These are phyloP conservation scores for Drosophila setosimentum DNA, from an alignment of 2,888 invertebrate genomes.

Conservation along the genomic window DNA sequence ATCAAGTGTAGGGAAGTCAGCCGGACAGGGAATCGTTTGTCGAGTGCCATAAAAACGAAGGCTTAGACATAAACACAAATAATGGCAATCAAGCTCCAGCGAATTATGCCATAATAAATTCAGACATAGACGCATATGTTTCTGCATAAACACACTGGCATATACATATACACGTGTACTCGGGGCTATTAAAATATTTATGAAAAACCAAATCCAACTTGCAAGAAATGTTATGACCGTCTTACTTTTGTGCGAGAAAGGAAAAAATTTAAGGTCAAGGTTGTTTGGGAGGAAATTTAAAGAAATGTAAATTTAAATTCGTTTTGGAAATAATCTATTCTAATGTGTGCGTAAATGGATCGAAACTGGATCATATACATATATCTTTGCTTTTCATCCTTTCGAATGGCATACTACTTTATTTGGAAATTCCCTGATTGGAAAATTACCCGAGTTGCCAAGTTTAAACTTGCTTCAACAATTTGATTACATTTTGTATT, in stretches of 20 bases:
- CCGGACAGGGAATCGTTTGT: conserved; percentile 22
- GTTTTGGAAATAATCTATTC: background rate
- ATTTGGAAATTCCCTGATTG: background rate
- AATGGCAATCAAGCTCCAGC: conserved; percentile 47
- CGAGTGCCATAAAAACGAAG: conserved; percentile 69
- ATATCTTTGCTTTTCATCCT: background rate
- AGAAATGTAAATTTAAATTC: background rate
- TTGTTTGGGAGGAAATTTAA: background rate
- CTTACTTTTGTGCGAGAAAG: background rate
- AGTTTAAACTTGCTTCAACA: background rate
- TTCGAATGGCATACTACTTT: background rate
- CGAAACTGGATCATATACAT: background rate
- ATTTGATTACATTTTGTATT: background rate
- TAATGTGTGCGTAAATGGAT: background rate
- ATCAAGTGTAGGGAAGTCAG: conserved; percentile 48
- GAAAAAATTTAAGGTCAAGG: background rate
- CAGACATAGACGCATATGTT: conserved; percentile 29
- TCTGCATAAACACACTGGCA: conserved; percentile 1
- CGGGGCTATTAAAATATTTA: conserved; percentile 22
- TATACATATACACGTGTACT: background rate
- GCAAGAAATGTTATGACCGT: background rate
- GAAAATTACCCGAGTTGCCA: background rate
- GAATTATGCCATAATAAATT: conserved; percentile 53
- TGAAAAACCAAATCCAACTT: conserved; percentile 10
- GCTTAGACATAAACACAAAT: conserved; percentile 69